Evolutionary conservation across 2,888 invertebrate species (phyloP), one percentile per base, ranked within the genome.

Genomic region (Poecilus cupreus): DNA sequence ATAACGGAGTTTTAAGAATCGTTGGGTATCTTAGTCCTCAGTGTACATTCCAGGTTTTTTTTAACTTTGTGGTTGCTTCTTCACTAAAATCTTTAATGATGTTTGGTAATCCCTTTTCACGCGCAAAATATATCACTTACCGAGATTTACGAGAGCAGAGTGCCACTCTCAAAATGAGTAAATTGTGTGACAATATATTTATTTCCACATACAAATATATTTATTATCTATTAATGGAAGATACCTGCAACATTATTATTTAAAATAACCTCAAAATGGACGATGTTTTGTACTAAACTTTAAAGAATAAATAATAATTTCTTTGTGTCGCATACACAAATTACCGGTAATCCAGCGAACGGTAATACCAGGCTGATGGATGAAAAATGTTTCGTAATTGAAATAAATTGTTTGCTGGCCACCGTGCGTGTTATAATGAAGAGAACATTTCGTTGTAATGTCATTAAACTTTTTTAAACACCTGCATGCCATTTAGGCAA

Each of bases 351-450:
- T 16, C 49, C 2, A n/a, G n/a, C 8, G 18, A 16, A 39, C 32
- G 16, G 18, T 37, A 37, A 60, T 60, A 26, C 60, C 43, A 26
- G 32, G 64, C 32, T 18, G 64, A 68, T 68, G 18, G 18, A 68
- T 68, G 37, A 68, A 68, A 68, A 68, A 68, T 68, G 37, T 32
- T 60, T 60, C 13, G 11, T 68, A 68, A 68, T 68, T 68, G 64
- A 68, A 18, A 68, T 68, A 68, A 68, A 68, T 68, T 68, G 16
- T 37, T n/a, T 26, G 24, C 11, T 60, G 18, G 18, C 20, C 18
- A 37, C 64, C 37, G 37, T 5, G 20, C 37, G 32, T 26, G 22
- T 22, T 54, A 26, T 68, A 68, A 37, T 68, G 11, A 68, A 68
- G 37, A 68, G 64, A 68, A 68, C 37, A 68, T 68, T 68, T 68